Evolutionary conservation across 2,888 invertebrate species (phyloP).

Genomic region (Drosophila incognita): DNA sequence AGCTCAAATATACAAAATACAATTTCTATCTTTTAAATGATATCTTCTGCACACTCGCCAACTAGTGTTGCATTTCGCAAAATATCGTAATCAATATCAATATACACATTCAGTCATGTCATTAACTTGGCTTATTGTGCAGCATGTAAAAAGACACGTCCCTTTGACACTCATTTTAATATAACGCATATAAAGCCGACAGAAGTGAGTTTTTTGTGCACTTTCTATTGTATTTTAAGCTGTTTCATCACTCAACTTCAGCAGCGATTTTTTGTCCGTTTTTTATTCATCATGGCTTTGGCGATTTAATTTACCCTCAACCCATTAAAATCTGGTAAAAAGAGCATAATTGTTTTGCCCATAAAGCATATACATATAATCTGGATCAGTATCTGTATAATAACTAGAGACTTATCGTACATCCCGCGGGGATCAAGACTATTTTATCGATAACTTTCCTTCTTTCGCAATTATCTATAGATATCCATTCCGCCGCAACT

Average conservation of each 20-base stretch:
- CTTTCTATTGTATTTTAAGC: neutral
- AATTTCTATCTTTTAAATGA: neutral
- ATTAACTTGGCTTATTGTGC: neutral
- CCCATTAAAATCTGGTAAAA: too few species aligned
- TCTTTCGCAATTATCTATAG: neutral
- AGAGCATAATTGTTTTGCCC: too few species aligned
- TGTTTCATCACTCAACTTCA: neutral
- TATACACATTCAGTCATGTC: too few species aligned
- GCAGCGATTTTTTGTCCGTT: neutral
- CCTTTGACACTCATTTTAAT: neutral
- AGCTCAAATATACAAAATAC: neutral
- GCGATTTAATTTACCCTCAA: too few species aligned
- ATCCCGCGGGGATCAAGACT: neutral
- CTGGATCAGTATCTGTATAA: too few species aligned
- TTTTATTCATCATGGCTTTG: neutral
- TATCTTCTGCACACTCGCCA: neutral
- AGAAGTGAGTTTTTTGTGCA: neutral
- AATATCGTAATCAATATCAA: neutral
- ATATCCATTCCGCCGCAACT: neutral
- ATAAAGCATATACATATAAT: too few species aligned
- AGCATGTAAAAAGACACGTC: too few species aligned
- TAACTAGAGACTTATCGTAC: too few species aligned
- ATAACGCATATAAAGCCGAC: neutral
- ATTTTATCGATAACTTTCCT: neutral
- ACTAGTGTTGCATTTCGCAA: too few species aligned